Evolutionary conservation across 2,113 vertebrate species (phyloP).

Genomic region (Phaethornis superciliosus): DNA sequence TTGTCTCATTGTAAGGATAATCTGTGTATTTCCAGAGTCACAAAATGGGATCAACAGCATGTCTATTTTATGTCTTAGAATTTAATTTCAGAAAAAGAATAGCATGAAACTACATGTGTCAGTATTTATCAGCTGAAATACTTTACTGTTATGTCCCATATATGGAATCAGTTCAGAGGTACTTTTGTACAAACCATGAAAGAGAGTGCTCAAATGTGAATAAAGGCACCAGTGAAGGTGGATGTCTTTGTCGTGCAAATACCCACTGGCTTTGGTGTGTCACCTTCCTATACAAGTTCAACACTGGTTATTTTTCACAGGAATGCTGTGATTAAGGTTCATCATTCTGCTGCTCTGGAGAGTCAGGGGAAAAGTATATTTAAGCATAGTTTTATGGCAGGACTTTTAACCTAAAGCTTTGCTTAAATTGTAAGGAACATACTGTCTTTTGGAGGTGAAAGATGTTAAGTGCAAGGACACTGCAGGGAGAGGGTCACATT

Average conservation of each 20-base stretch:
- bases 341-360: background rate
- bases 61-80: background rate
- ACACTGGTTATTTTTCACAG: background rate
- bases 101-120: background rate
- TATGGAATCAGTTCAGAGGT: background rate
- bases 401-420: background rate
- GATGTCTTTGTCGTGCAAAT: background rate
- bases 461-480: background rate
- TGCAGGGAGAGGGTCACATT: background rate
- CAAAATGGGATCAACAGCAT: background rate
- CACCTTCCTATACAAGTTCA: background rate
- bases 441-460: background rate
- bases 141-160: background rate
- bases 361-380: background rate
- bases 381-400: background rate
- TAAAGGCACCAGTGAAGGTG: background rate
- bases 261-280: rapidly evolving
- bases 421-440: background rate
- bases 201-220: background rate
- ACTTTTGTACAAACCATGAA: background rate
- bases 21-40: background rate
- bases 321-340: background rate
- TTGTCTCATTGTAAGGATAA: background rate
- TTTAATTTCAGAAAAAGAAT: background rate
- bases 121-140: background rate